Evolutionary conservation across 2,113 vertebrate genomes (phyloP).

Genomic region (Centropus bengalensis): DNA sequence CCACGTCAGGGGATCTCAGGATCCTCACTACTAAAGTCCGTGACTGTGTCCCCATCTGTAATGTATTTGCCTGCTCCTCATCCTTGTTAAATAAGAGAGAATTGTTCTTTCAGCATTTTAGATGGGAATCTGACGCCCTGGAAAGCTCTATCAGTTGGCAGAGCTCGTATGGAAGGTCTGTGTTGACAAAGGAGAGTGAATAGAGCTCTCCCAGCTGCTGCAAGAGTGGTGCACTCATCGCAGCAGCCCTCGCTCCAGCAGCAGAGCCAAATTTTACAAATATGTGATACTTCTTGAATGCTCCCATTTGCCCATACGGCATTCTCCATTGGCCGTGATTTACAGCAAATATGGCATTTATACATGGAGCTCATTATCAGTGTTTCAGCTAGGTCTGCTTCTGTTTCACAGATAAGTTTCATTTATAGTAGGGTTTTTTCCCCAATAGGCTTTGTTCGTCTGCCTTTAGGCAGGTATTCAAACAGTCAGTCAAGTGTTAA

Average conservation of each 20-base stretch:
- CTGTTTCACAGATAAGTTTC: background rate
- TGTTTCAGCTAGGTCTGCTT: background rate
- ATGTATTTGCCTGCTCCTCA: background rate
- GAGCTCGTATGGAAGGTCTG: background rate
- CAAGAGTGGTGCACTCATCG: background rate
- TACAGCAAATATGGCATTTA: background rate
- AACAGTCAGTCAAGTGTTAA: background rate
- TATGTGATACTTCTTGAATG: background rate
- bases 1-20: background rate
- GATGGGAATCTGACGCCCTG: background rate
- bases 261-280: background rate
- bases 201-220: slow-evolving; percentile 5
- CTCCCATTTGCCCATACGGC: background rate
- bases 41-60: background rate
- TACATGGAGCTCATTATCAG: background rate
- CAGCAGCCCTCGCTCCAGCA: background rate
- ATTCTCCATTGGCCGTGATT: background rate
- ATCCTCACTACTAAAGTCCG: background rate
- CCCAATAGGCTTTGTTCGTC: background rate
- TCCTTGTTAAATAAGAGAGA: background rate
- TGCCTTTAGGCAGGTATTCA: background rate
- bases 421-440: background rate
- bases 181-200: background rate
- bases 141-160: background rate
- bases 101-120: background rate